Percentiles rank a stretch among this genome's conserved stretches.
These are phyloP conservation scores for Anthonomus grandis DNA, from an alignment of 1,140 invertebrate species.

Conservation along the genomic window DNA sequence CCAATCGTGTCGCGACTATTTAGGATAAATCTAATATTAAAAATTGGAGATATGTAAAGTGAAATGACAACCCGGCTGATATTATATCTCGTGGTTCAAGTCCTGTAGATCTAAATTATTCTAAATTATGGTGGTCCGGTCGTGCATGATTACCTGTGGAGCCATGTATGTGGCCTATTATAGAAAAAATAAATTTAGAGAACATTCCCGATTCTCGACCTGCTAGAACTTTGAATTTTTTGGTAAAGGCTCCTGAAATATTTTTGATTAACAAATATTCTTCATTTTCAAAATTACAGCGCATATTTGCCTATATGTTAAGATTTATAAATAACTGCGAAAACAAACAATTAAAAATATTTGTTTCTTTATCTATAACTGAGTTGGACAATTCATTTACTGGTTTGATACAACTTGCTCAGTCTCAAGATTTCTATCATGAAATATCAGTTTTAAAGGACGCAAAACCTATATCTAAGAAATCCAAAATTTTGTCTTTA, in stretches of 20 bases:
- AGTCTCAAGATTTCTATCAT: slow-evolving; percentile 1
- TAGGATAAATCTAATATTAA: slow-evolving; percentile 24
- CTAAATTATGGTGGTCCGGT: slow-evolving; percentile 24
- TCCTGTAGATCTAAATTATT: neutral
- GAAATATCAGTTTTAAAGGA: slow-evolving; percentile 2
- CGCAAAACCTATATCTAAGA: neutral
- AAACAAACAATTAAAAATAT: neutral
- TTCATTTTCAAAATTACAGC: neutral
- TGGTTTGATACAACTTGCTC: slow-evolving; percentile 2
- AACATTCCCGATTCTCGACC: neutral
- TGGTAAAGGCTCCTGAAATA: neutral
- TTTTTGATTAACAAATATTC: slow-evolving; percentile 8
- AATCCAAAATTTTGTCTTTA: slow-evolving; percentile 21
- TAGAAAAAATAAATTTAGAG: neutral
- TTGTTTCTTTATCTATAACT: neutral
- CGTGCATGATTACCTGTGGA: slow-evolving; percentile 1
- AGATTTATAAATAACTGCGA: neutral
- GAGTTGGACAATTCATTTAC: slow-evolving; percentile 3
- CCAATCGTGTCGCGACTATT: slow-evolving; percentile 28
- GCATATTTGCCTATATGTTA: slow-evolving; percentile 13
- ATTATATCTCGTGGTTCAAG: slow-evolving; percentile 30
- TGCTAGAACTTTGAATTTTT: neutral
- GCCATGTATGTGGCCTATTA: neutral
- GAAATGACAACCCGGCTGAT: slow-evolving; percentile 46
- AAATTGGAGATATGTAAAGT: slow-evolving; percentile 48